Base-by-base conservation (phyloP, 1,140 invertebrate species). In the Drosophila truncata region DNA sequence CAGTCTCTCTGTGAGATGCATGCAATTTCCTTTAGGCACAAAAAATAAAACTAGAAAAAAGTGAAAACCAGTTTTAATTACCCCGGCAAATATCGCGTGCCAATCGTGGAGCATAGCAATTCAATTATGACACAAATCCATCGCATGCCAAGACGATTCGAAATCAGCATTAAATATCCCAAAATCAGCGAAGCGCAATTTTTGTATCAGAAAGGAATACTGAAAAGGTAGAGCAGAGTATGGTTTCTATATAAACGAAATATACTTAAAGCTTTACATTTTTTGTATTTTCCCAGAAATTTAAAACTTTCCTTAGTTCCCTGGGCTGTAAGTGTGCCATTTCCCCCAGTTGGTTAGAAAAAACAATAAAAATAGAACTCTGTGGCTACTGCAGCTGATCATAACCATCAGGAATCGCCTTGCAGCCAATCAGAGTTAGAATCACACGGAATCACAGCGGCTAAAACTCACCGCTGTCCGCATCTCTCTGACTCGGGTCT, bases 81-180 rank as follows among this genome's bases (percentile, higher is more conserved):
- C 62, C 47, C 23, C 14, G 37, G 46, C 44, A 39, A 50, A 50
- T 42, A 87, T 87, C 60, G 85, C 84, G 81, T 90, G 81, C 70
- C 54, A 52, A 37, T 60, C 35, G 27, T 31, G 29, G 47, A 18
- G 63, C 62, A 35, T 31, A 63, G 71, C 66, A 79, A 79, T 81
- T 88, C 85, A 90, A 85, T 88, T 90, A 81, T 88, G 84, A 81
- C 85, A 88, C 85, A 80, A 90, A 81, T 88, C 78, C 78, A 85
- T 88, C 70, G 81, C 81, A 83, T 73, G 84, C 63, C 67, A 59
- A 57, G 67, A 6, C 37, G 39, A 31, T 44, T 76, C 60, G 57
- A 65, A 60, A 57, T 42, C 47, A 20, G 33, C 61, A 70, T 57
- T 58, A 78, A 77, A 77, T 80, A 54, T 64, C 66, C 66, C 27